phyloP scores from a whole-genome alignment of 2,797 vertebrate species.

The Enteromius radiatus region DNA sequence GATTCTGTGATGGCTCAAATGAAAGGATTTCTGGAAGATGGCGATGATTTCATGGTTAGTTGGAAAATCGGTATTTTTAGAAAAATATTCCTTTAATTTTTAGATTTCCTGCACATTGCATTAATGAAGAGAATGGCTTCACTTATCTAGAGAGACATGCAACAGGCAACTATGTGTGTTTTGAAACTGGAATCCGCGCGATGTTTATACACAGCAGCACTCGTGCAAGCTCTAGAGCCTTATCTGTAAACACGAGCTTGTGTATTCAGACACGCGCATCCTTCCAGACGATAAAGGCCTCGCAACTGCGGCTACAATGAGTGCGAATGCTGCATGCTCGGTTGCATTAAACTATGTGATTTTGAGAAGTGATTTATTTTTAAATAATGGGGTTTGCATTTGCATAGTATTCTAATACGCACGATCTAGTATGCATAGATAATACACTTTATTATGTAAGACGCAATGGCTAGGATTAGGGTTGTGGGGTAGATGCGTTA shows the following conservation, averaged over 20 bases:
- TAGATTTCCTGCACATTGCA: neutral
- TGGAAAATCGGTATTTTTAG: too few species aligned
- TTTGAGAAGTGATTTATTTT: neutral
- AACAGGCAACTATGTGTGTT: constrained; percentile 44
- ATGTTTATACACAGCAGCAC: constrained; percentile 52
- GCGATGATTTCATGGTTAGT: too few species aligned
- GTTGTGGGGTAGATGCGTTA: neutral
- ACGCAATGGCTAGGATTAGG: neutral
- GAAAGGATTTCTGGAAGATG: too few species aligned
- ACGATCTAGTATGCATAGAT: neutral
- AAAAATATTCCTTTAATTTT: too few species aligned
- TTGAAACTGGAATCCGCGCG: constrained; percentile 40
- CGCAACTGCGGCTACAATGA: neutral
- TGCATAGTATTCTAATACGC: neutral
- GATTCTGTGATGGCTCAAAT: too few species aligned
- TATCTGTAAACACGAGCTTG: constrained; percentile 52
- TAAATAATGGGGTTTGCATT: neutral
- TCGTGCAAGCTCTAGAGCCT: constrained; percentile 37
- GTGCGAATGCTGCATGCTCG: neutral
- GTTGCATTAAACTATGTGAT: neutral
- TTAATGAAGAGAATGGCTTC: constrained; percentile 6
- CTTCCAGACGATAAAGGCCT: constrained; percentile 11
- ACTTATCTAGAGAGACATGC: constrained; percentile 17
- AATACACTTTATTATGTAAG: too few species aligned
- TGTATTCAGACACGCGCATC: constrained; percentile 45